Percentiles rank a stretch among this genome's conserved stretches.
Conservation (phyloP, 2,797 vertebrate genomes). For the Labroides dimidiatus region DNA sequence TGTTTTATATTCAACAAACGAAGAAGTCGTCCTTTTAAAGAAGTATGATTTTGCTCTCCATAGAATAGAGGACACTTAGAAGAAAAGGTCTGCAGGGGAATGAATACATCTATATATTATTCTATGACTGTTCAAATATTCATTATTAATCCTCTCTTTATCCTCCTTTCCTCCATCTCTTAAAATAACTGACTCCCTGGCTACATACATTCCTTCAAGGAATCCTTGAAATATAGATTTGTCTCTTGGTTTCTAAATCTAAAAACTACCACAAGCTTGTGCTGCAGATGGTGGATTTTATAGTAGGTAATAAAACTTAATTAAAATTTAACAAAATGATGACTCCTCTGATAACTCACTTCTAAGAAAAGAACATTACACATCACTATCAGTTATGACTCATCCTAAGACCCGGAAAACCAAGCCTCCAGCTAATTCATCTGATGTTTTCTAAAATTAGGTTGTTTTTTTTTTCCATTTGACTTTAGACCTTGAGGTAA, state of each 20-base stretch:
- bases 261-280: not conserved
- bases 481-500: not conserved
- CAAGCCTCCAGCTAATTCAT: constrained; percentile 17
- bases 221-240: not conserved
- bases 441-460: constrained; percentile 15
- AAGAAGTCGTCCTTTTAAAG: no score
- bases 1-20: no score
- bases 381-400: constrained; percentile 18
- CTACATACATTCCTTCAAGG: not conserved
- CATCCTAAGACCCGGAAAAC: constrained; percentile 16
- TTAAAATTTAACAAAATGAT: constrained; percentile 6
- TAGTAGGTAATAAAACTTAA: constrained; percentile 4
- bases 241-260: constrained; percentile 3
- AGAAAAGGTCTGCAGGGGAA: no score
- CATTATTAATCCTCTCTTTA: not conserved
- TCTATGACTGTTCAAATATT: not conserved
- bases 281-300: constrained; percentile 7
- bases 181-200: constrained; percentile 18
- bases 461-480: constrained; percentile 14
- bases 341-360: constrained; percentile 8
- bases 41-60: no score
- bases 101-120: not conserved
- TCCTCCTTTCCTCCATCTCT: not conserved
- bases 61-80: no score
- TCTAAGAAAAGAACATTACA: constrained; percentile 1